phyloP scores from a whole-genome alignment of 2,797 vertebrate species.

The Percopsis omiscomaycus region DNA sequence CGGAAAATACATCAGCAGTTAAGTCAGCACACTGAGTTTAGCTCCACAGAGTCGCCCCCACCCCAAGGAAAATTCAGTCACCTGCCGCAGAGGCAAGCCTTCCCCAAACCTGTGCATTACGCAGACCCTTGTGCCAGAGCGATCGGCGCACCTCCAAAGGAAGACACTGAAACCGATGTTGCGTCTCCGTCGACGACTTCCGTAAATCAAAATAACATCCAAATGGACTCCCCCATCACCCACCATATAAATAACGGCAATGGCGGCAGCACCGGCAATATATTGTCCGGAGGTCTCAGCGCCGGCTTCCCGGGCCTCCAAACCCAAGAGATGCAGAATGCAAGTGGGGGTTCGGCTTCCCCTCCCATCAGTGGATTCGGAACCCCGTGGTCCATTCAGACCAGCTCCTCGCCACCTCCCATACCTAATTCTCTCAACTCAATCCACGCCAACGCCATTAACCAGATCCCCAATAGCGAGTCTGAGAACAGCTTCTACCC shows the following conservation, averaged over 20 bases:
- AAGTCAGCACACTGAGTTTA: constrained; percentile 59
- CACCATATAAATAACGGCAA: constrained; percentile 83
- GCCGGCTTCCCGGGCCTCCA: constrained; percentile 87
- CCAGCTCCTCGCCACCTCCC: constrained; percentile 88
- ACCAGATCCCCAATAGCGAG: constrained; percentile 82
- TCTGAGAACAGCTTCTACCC: constrained; percentile 91
- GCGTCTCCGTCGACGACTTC: constrained; percentile 76
- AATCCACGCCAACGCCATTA: constrained; percentile 74
- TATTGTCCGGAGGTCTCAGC: constrained; percentile 83
- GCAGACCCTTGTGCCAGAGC: constrained; percentile 51
- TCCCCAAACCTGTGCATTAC: constrained; percentile 51
- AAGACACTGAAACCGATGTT: constrained; percentile 76
- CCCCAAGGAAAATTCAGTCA: constrained; percentile 64
- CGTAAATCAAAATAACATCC: constrained; percentile 69
- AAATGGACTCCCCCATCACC: constrained; percentile 90
- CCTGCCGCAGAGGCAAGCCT: constrained; percentile 65
- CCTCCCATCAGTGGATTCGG: constrained; percentile 88
- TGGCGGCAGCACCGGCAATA: constrained; percentile 75
- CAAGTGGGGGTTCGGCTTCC: constrained; percentile 82
- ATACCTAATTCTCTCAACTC: constrained; percentile 62
- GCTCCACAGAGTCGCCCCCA: constrained; percentile 55
- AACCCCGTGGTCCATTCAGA: constrained; percentile 95
- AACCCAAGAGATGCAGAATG: constrained; percentile 83
- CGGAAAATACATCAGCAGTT: constrained; percentile 74
- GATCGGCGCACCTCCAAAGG: constrained; percentile 61